Base-by-base conservation (phyloP, 2,113 vertebrate genomes). In the Python bivittatus region DNA sequence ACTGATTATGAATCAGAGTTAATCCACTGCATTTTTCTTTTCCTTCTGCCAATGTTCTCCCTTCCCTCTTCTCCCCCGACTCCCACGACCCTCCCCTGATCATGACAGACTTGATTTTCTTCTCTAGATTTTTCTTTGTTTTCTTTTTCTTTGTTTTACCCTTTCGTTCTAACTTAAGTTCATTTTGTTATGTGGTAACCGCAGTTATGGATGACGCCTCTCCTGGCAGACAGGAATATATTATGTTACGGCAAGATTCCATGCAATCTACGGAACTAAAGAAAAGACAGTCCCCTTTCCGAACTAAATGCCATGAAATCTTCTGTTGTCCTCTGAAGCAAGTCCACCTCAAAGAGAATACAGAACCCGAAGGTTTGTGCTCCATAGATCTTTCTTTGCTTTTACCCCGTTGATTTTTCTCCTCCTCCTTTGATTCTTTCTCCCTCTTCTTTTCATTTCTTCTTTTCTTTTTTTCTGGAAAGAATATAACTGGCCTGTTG, bases 261-360 rank as follows among this genome's bases (percentile, higher is more conserved):
- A 99, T 99, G 99, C 99, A 99, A 98, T 99, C 99, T 94, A 99
- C 99, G 98, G 99, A 99, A 98, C 98, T 99, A 99, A 99, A 99
- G 98, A 99, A 98, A 99, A 99, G 99, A 99, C 99, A 99, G 98
- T 99, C 99, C 98, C 99, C 99, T 95, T 99, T 99, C 99, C 99
- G 99, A 98, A 98, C 99, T 99, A 99, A 99, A 98, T 99, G 99
- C 99, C 99, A 99, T 97, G 99, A 99, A 99, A 99, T 99, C 99
- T 99, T 99, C 99, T 99, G 99, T 99, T 99, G 99, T 97, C 99
- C 99, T 90, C 98, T 99, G 99, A 99, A 99, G 99, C 99, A 99
- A 99, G 99, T 97, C 97, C 97, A 98, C 98, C 98, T 98, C 98
- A 99, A 99, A 99, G 99, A 99, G 96, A 99, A 97, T 98, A 94